phyloP scores from a whole-genome alignment of 2,888 invertebrate genomes.

The Tetragonula carbonaria region DNA sequence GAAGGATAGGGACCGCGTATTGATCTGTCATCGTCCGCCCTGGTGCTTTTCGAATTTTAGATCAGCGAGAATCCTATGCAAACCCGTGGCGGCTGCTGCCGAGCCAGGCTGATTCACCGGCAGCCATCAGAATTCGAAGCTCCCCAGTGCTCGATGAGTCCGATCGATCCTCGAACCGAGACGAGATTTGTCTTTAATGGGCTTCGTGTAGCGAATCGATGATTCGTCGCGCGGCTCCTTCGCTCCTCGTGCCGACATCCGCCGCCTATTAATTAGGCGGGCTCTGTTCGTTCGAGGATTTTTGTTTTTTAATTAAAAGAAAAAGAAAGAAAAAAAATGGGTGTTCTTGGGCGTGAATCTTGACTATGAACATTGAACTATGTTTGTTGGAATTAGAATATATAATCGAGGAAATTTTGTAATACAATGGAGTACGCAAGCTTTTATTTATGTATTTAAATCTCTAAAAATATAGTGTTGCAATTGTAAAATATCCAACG shows the following conservation, averaged over 20 bases:
- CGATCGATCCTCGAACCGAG: constrained; percentile 49
- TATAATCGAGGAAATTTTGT: no score
- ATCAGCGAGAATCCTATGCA: constrained; percentile 71
- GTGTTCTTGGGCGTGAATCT: no score
- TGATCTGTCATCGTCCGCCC: constrained; percentile 75
- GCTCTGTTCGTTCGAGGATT: no score
- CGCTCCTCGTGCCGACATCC: background rate
- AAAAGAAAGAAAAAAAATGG: no score
- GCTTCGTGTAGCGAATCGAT: constrained; percentile 22
- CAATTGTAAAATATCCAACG: no score
- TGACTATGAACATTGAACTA: no score
- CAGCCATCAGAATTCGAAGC: constrained; percentile 36
- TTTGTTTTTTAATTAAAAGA: no score
- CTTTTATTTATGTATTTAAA: no score
- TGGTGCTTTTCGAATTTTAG: constrained; percentile 74
- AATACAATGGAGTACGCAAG: no score
- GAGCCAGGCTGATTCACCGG: constrained; percentile 1
- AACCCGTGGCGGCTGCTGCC: constrained; percentile 48
- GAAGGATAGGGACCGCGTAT: constrained; percentile 63
- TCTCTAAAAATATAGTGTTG: no score
- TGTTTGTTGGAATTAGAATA: no score
- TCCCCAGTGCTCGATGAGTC: constrained; percentile 45
- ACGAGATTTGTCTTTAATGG: constrained; percentile 63
- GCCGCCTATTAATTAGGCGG: constrained; percentile 9
- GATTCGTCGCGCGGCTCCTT: constrained; percentile 20